Evolutionary conservation across 2,113 vertebrate species (phyloP).

Genomic region (Recurvirostra avosetta): DNA sequence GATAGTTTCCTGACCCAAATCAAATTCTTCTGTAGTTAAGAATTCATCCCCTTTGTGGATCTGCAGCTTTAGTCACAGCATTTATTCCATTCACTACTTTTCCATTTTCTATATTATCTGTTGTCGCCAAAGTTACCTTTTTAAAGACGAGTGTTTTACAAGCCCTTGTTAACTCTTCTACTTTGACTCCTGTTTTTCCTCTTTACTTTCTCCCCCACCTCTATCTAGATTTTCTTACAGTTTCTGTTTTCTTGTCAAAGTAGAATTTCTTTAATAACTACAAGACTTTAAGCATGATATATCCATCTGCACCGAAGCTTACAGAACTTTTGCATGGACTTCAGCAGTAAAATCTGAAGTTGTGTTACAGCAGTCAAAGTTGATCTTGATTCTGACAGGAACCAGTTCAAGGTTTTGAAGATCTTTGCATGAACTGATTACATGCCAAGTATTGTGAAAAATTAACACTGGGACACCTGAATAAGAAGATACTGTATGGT

Average conservation of each 20-base stretch:
- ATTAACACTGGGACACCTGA: background rate
- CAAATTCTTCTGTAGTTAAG: background rate
- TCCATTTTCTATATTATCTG: background rate
- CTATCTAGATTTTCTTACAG: background rate
- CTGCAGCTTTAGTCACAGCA: background rate
- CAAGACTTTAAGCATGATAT: background rate
- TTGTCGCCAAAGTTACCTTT: background rate
- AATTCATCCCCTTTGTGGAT: background rate
- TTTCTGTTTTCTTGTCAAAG: background rate
- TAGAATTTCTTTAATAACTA: background rate
- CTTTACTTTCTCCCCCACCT: background rate
- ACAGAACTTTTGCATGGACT: background rate
- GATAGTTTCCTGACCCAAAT: background rate
- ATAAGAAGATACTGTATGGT: background rate
- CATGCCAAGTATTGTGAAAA: background rate
- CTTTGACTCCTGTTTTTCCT: background rate
- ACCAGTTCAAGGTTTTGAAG: background rate
- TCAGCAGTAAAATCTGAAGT: background rate
- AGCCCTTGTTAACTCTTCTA: background rate
- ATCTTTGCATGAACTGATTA: background rate
- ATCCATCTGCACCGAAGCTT: background rate
- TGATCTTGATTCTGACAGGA: background rate
- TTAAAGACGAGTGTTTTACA: background rate
- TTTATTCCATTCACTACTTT: background rate
- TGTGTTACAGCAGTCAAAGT: background rate